Evolutionary conservation across 2,113 vertebrate genomes (phyloP).

Genomic region (Muntiacus reevesi): DNA sequence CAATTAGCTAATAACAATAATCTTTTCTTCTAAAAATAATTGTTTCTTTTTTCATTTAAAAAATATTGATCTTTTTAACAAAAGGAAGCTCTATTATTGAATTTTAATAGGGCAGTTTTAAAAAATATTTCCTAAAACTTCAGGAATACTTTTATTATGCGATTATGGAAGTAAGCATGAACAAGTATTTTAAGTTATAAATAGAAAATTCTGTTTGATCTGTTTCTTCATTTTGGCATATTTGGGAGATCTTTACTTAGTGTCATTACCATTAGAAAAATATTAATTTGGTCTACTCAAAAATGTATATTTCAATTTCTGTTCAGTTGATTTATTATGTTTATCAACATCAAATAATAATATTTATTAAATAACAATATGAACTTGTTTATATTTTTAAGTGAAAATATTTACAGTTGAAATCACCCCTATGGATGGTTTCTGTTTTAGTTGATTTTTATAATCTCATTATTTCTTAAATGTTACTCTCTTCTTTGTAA

Average conservation of each 20-base stretch:
- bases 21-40: neutral
- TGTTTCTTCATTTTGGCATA: neutral
- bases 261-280: neutral
- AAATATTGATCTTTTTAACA: neutral
- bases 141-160: neutral
- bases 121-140: neutral
- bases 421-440: neutral
- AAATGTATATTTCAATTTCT: neutral
- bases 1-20: neutral
- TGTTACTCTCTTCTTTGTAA: conserved; percentile 27
- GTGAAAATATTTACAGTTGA: conserved; percentile 25
- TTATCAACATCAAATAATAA: conserved; percentile 2
- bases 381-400: neutral
- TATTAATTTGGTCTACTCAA: neutral
- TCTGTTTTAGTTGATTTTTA: conserved; percentile 22
- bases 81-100: neutral
- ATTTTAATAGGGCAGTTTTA: neutral
- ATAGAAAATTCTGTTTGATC: neutral
- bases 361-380: neutral
- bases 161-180: neutral
- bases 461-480: conserved; percentile 34
- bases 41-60: neutral
- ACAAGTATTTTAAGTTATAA: neutral
- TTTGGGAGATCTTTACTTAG: neutral
- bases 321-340: neutral